Conservation (phyloP, 2,888 invertebrate genomes). For the Oligia strigilis region DNA sequence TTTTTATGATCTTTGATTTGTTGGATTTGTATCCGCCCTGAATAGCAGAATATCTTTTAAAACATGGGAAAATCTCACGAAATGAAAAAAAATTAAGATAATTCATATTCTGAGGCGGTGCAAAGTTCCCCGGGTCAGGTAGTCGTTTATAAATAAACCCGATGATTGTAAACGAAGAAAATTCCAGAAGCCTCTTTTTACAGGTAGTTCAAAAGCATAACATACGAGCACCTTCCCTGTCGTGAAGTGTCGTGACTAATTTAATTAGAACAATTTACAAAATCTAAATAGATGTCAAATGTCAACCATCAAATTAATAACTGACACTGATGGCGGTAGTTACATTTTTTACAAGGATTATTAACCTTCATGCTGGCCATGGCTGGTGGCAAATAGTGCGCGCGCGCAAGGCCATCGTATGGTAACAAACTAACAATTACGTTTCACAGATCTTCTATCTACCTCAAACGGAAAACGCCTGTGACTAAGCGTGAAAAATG, state of each 20-base stretch:
- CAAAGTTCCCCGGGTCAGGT: no score
- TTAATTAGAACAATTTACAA: conserved; percentile 36
- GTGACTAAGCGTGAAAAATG: conserved; percentile 52
- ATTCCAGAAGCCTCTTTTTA: background rate
- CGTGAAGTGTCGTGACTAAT: conserved; percentile 20
- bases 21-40: no score
- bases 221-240: background rate
- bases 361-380: conserved; percentile 62
- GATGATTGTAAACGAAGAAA: no score
- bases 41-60: no score
- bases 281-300: conserved; percentile 34
- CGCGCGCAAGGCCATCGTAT: conserved; percentile 51
- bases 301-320: conserved; percentile 47
- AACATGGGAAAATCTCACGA: no score
- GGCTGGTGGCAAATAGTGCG: conserved; percentile 54
- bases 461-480: conserved; percentile 37
- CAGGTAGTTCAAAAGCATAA: background rate
- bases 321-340: conserved; percentile 36
- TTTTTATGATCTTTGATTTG: no score
- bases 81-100: no score
- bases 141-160: no score
- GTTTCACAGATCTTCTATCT: conserved; percentile 55
- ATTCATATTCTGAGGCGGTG: no score
- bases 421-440: conserved; percentile 39
- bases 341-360: conserved; percentile 57